Evolutionary conservation across 2,113 vertebrate species (phyloP), one percentile per base, ranked within the genome.

Genomic region (Leptosomus discolor): DNA sequence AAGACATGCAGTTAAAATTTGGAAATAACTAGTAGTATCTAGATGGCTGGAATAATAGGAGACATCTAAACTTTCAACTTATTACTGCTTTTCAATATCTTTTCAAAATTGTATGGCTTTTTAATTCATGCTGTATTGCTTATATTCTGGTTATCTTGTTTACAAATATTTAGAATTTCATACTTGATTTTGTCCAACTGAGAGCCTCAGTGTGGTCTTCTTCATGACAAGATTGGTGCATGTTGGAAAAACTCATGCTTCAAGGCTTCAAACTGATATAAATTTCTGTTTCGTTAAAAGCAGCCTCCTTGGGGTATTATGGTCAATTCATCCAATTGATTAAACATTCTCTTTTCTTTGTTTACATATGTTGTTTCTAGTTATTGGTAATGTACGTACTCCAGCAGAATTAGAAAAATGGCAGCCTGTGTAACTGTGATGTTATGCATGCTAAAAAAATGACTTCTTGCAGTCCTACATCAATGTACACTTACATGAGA

Each of bases 391-490:
- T 46, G 15, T 4, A 0, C 15, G 1, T 70, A 24, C 7, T 81
- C 29, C 3, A 3, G 18, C 12, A 58, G 57, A 92, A 48, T 48
- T 45, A 45, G 27, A 14, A 64, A 36, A 90, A 15, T 9, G 46
- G 10, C 17, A 77, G 30, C 36, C 45, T n/a, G 4, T 56, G 34
- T 61, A 45, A 32, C 16, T 68, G 32, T 51, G 16, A 12, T 57
- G 57, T 53, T 77, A 22, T 18, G 12, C 30, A 21, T 0, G 0
- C 15, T 10, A 9, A 70, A 53, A 63, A 48, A 50, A 14, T 7
- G 2, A 58, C 10, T 6, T 82, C 39, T 82, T 88, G 20, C 8
- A 36, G 30, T 81, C 18, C 15, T 61, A 57, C 5, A 69, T 7
- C 9, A 63, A 12, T 7, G 18, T 65, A 23, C 3, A 8, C 8